Evolutionary conservation across 2,113 vertebrate genomes (phyloP).

Genomic region (Prunella fulvescens): DNA sequence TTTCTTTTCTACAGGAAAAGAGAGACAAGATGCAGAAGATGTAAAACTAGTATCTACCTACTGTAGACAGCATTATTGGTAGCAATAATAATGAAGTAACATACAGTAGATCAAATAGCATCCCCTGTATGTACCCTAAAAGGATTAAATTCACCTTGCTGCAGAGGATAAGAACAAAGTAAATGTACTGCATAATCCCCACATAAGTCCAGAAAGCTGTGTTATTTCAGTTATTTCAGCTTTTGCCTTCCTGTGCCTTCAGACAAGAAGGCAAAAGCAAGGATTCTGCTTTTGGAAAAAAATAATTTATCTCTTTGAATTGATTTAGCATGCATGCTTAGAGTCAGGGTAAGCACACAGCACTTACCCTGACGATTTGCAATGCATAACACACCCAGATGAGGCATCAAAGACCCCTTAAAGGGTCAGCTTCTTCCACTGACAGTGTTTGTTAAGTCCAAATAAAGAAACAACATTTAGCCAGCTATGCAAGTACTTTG

Average conservation of each 20-base stretch:
- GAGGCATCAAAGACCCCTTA: background rate
- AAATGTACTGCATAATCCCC: background rate
- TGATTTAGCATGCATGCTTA: background rate
- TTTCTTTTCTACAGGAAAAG: background rate
- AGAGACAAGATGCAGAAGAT: background rate
- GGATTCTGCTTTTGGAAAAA: background rate
- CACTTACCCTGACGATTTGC: background rate
- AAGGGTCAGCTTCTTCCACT: background rate
- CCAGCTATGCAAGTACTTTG: background rate
- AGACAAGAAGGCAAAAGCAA: background rate
- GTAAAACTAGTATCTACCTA: background rate
- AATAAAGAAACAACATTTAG: background rate
- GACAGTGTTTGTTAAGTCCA: background rate
- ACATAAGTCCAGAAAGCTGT: background rate
- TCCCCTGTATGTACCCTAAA: background rate
- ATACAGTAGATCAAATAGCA: background rate
- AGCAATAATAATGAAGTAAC: background rate
- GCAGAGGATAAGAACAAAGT: constrained; percentile 6
- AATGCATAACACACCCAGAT: background rate
- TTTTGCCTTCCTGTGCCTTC: too few relatives aligned
- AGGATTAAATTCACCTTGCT: constrained; percentile 13
- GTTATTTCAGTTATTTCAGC: background rate
- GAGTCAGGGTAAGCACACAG: background rate
- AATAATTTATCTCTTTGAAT: background rate
- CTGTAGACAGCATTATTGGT: background rate